Percentiles rank a stretch among this genome's conserved stretches.
phyloP scores from a whole-genome alignment of 2,113 vertebrate genomes.

The Pelobates fuscus region DNA sequence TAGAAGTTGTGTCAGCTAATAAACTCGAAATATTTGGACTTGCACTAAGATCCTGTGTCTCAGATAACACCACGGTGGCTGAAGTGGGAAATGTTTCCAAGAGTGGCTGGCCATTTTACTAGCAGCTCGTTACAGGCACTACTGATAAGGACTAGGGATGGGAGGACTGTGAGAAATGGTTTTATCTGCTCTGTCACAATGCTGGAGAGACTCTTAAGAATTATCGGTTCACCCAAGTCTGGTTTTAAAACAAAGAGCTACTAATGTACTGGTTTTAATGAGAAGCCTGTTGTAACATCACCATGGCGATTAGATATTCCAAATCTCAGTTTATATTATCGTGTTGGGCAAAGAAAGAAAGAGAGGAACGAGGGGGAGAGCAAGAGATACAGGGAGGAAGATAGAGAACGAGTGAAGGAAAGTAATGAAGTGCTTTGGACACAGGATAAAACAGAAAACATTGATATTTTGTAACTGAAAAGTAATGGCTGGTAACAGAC shows the following conservation, averaged over 20 bases:
- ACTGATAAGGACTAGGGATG: conserved; percentile 13
- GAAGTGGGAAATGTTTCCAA: neutral
- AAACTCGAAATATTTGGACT: no score
- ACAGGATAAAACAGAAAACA: neutral
- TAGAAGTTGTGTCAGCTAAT: conserved; percentile 5
- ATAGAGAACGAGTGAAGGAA: neutral
- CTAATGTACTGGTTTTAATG: conserved; percentile 25
- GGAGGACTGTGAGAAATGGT: conserved; percentile 13
- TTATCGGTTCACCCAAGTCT: conserved; percentile 37
- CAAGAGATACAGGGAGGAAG: neutral
- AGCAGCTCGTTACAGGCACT: conserved; percentile 31
- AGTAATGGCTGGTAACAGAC: neutral
- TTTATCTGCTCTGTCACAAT: conserved; percentile 32
- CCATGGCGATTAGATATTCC: conserved; percentile 23
- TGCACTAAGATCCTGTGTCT: no score
- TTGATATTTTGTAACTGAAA: neutral
- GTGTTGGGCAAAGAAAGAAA: neutral
- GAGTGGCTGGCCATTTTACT: conserved; percentile 10
- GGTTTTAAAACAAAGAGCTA: conserved; percentile 22
- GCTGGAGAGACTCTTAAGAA: conserved; percentile 38
- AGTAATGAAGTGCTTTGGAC: conserved; percentile 6
- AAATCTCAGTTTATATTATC: conserved; percentile 6
- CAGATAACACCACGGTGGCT: no score
- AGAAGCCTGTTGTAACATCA: conserved; percentile 13
- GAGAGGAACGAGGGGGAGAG: neutral